A percentile compares a stretch with the other conserved stretches of the same genome.
These are phyloP conservation scores for Aspidoscelis tigris DNA, from an alignment of 2,113 vertebrate genomes.

Conservation along the genomic window DNA sequence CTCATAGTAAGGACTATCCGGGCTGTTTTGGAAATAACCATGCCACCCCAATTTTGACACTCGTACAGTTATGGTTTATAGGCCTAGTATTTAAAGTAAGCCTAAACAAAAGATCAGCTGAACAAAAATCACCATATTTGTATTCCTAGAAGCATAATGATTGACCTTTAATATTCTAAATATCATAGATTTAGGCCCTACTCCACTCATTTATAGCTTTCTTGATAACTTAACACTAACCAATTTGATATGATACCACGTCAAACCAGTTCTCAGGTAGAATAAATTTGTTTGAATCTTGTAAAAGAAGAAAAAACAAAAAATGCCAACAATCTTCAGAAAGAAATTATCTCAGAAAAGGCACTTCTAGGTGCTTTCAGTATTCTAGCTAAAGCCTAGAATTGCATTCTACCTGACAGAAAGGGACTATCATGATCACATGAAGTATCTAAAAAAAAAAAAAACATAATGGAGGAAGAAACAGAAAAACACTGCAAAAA, in stretches of 20 bases:
- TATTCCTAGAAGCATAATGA: background rate
- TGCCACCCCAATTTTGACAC: background rate
- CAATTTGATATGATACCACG: background rate
- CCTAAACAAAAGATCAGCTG: background rate
- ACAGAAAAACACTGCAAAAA: too few relatives aligned
- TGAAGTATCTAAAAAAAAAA: too few relatives aligned
- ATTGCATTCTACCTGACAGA: too few relatives aligned
- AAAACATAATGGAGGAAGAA: too few relatives aligned
- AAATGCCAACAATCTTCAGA: background rate
- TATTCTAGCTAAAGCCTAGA: background rate
- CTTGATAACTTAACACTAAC: background rate
- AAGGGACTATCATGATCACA: too few relatives aligned
- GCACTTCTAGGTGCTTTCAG: background rate
- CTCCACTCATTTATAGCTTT: too few relatives aligned
- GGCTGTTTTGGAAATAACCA: background rate
- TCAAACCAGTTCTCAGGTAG: background rate
- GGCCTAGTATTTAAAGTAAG: background rate
- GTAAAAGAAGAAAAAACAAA: background rate
- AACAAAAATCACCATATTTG: background rate
- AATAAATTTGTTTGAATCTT: constrained; percentile 18
- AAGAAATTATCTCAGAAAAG: background rate
- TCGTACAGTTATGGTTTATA: background rate
- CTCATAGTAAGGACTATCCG: background rate
- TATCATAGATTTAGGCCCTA: background rate
- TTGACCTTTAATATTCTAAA: background rate